A percentile compares a stretch with the other conserved stretches of the same genome.
Evolutionary conservation across 2,113 vertebrate species (phyloP).

Genomic region (Pseudorasbora parva): DNA sequence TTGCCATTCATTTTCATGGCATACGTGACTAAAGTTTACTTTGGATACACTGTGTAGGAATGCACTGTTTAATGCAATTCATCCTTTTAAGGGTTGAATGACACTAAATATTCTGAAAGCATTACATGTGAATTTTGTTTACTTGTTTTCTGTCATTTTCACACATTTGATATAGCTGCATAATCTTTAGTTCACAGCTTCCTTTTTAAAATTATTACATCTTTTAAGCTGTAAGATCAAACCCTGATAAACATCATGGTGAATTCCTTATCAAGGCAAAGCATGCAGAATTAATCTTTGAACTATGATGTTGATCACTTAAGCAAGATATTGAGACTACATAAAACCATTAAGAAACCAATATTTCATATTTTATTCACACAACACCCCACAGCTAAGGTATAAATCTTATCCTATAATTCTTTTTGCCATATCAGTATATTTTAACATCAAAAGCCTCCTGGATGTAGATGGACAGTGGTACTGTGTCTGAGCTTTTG

Average conservation of each 20-base stretch:
- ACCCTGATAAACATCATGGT: constrained; percentile 1
- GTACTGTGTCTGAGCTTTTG: constrained; percentile 39
- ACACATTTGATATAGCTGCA: background rate
- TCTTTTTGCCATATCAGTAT: background rate
- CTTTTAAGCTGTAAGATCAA: background rate
- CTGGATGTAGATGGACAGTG: constrained; percentile 28
- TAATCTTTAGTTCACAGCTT: background rate
- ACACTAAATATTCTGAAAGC: background rate
- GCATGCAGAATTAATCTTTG: constrained; percentile 8
- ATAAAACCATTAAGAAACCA: background rate
- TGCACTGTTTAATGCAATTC: background rate
- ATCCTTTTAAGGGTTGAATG: background rate
- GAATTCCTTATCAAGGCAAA: background rate
- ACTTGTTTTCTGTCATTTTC: background rate
- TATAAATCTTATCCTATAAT: too few relatives aligned
- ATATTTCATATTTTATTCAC: background rate
- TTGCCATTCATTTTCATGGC: background rate
- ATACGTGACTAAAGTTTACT: background rate
- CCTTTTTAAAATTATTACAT: background rate
- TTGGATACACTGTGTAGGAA: background rate
- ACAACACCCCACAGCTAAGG: background rate
- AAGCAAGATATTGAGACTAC: background rate
- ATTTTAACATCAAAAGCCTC: constrained; percentile 3
- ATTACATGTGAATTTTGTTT: background rate
- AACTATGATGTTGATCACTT: constrained; percentile 9